phyloP scores from a whole-genome alignment of 2,888 invertebrate species.

The Meteorus cinctellus region DNA sequence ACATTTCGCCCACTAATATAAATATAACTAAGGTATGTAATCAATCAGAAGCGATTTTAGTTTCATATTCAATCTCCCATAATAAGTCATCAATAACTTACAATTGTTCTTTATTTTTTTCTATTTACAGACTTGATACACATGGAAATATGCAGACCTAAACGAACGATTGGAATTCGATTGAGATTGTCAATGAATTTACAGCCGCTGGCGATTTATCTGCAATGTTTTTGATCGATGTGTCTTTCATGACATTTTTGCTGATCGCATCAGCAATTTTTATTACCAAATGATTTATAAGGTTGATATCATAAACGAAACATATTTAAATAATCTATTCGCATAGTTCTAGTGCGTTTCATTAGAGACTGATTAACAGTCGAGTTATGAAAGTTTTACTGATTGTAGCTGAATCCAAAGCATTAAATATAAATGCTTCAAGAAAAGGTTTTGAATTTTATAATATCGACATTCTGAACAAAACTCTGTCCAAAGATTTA shows the following conservation, averaged over 20 bases:
- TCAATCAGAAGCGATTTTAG: neutral
- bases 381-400: neutral
- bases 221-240: neutral
- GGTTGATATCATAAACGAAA: neutral
- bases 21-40: neutral
- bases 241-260: neutral
- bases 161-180: neutral
- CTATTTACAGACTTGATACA: neutral
- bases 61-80: too few relatives aligned
- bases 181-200: neutral
- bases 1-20: neutral
- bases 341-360: neutral
- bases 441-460: too few relatives aligned
- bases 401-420: neutral
- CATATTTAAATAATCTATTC: neutral
- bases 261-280: neutral
- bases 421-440: neutral
- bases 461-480: too few relatives aligned
- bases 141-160: neutral
- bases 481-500: too few relatives aligned
- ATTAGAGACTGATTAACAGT: too few relatives aligned
- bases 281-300: neutral
- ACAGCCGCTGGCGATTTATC: neutral
- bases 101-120: neutral
- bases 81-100: too few relatives aligned